Evolutionary conservation across 2,113 vertebrate species (phyloP).

Genomic region (Xyrauchen texanus): DNA sequence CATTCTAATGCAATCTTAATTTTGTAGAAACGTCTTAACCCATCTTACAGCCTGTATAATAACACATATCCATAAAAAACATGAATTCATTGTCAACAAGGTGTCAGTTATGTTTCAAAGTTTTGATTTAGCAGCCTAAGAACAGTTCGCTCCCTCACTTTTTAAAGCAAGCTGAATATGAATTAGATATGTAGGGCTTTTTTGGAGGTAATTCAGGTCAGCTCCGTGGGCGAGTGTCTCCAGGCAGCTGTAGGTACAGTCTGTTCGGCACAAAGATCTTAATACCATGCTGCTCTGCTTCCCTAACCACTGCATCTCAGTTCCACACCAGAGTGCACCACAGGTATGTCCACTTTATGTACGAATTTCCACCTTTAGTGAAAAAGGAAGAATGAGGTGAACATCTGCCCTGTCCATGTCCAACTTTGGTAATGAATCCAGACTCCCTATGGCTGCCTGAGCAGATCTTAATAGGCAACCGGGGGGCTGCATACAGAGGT

Average conservation of each 20-base stretch:
- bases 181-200: not conserved
- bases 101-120: not conserved
- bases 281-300: constrained; percentile 37
- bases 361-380: constrained; percentile 22
- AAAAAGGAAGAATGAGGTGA: constrained; percentile 37
- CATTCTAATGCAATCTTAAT: too few relatives aligned
- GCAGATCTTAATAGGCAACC: constrained; percentile 49
- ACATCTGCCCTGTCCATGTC: constrained; percentile 31
- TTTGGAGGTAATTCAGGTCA: constrained; percentile 30
- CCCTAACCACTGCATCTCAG: constrained; percentile 34
- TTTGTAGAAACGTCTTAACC: not conserved
- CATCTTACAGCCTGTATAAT: not conserved
- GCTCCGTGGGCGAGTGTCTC: constrained; percentile 18
- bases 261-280: constrained; percentile 37
- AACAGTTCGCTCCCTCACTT: not conserved
- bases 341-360: constrained; percentile 31
- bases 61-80: not conserved
- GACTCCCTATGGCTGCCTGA: constrained; percentile 34
- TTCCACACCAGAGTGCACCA: constrained; percentile 17
- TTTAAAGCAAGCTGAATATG: constrained; percentile 29
- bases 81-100: not conserved
- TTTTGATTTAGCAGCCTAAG: not conserved
- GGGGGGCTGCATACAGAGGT: constrained; percentile 32
- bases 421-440: constrained; percentile 50
- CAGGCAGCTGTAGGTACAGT: constrained; percentile 37